Percentiles rank a stretch among this genome's conserved stretches.
phyloP scores from a whole-genome alignment of 2,113 vertebrate genomes.

The Eonycteris spelaea region DNA sequence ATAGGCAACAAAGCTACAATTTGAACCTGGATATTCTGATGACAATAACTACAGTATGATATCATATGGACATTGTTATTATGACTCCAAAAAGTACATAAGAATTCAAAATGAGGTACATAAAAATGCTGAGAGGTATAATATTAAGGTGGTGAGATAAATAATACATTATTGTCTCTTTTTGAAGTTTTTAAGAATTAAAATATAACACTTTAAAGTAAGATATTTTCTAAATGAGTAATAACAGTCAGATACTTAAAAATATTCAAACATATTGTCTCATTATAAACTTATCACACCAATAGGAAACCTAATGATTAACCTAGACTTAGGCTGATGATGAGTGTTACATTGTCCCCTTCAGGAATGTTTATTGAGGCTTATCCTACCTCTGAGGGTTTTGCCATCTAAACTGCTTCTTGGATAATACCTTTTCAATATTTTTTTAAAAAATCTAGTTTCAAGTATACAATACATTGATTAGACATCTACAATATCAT shows the following conservation, averaged over 20 bases:
- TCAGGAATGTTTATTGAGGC: not conserved
- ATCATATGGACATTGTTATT: not conserved
- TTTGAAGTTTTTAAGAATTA: not conserved
- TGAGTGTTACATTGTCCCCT: accelerated
- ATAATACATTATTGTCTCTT: not conserved
- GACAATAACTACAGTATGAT: not conserved
- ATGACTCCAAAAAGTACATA: not conserved
- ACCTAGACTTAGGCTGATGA: not conserved
- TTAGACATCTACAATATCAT: too few species aligned
- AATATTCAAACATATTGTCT: not conserved
- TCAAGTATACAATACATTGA: too few species aligned
- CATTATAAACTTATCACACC: not conserved
- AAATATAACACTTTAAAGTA: not conserved
- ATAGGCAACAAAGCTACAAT: not conserved
- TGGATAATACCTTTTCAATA: not conserved
- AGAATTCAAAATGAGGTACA: not conserved
- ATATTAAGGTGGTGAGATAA: not conserved
- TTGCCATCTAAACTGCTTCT: not conserved
- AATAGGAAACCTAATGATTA: not conserved
- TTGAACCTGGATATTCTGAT: not conserved
- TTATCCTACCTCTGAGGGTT: not conserved
- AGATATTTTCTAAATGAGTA: not conserved
- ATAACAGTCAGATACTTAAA: not conserved
- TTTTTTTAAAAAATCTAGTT: too few species aligned
- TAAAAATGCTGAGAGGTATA: not conserved